Evolutionary conservation across 2,113 vertebrate genomes (phyloP), one percentile per base, ranked within the genome.

Genomic region (Setophaga coronata): DNA sequence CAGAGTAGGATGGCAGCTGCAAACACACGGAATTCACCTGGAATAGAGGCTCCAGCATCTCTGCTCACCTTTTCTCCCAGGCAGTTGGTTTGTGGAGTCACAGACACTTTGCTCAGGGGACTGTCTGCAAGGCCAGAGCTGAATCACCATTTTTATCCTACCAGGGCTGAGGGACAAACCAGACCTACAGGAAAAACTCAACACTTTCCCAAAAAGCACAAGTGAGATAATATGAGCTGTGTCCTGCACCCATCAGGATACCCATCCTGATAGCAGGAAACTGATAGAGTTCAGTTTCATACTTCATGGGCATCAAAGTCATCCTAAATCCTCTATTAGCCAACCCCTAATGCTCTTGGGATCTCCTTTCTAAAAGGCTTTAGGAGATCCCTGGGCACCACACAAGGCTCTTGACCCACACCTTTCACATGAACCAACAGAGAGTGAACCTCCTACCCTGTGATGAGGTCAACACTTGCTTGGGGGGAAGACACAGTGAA

Each of bases 1-100:
- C 34, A 50, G 47, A 54, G 62, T 47, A 19, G 4, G 12, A 29
- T 5, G 38, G 42, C 80, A 85, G 66, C 50, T 86, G 64, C 33
- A 66, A 5, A 19, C 17, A 50, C 36, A n/a, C 0, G 0, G 26
- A 60, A 51, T 43, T 51, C 53, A 36, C 45, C 7, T 0, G 7
- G n/a, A 81, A 24, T 1, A 81, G 36, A 70, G 47, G 60, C 29
- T 62, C 1, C 0, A 82, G n/a, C 51, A 48, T 20, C 69, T 64
- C 60, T 73, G 67, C 69, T 70, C 60, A 47, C 15, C 21, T 61
- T 3, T 74, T 50, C 38, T 66, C 47, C 69, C 50, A 70, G 21
- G 3, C 47, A 80, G 28, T 5, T n/a, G 45, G 67, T 62, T 18
- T 19, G 28, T 20, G 71, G 34, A 54, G 21, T 21, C 65, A 51